Conservation (phyloP, 2,888 invertebrate species). For the Tipula helvola region DNA sequence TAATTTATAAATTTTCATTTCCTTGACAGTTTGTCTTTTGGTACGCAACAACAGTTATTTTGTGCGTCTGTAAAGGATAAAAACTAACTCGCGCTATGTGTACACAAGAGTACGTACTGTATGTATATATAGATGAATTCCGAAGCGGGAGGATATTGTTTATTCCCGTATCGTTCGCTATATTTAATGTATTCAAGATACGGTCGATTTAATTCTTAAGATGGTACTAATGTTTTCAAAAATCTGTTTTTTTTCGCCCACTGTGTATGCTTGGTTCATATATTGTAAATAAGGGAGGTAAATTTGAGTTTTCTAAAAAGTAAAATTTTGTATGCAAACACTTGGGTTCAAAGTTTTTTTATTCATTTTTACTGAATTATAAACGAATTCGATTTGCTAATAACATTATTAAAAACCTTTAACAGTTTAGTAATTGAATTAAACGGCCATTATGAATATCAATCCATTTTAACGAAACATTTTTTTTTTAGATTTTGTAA, state of each 20-base stretch:
- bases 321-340: too few relatives aligned
- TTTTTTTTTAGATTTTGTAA: not conserved
- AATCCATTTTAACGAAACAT: not conserved
- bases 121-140: not conserved
- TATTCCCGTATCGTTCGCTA: not conserved
- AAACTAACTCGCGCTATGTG: not conserved
- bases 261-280: not conserved
- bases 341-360: too few relatives aligned
- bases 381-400: not conserved
- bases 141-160: not conserved
- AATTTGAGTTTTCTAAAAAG: not conserved
- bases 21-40: not conserved
- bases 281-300: not conserved
- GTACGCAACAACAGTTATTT: not conserved
- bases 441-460: not conserved
- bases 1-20: not conserved
- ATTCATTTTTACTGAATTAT: too few relatives aligned
- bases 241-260: not conserved
- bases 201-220: not conserved
- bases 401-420: not conserved
- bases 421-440: not conserved
- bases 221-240: not conserved
- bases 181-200: not conserved
- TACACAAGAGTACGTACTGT: not conserved
- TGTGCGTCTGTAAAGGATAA: not conserved